Conservation (phyloP, 1,140 invertebrate species). For the Drosophila quadrilineata region DNA sequence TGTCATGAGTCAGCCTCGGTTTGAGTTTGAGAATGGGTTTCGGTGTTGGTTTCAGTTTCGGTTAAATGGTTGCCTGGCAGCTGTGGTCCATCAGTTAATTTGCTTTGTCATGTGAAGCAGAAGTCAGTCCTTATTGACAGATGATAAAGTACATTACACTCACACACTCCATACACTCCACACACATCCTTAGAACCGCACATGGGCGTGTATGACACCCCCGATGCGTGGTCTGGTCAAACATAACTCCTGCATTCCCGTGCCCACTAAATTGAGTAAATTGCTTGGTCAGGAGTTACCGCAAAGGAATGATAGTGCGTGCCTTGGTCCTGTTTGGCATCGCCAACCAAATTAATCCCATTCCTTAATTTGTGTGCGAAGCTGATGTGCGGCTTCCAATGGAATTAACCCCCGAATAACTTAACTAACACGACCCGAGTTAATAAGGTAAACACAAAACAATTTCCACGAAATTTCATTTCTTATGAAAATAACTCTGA, state of each 20-base stretch:
- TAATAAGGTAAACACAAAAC: no score
- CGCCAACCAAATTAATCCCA: slow-evolving; percentile 3
- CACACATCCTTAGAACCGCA: no score
- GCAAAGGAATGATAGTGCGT: slow-evolving; percentile 7
- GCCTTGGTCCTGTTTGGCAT: slow-evolving; percentile 5
- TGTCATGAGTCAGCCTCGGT: background rate
- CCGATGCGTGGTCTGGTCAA: no score
- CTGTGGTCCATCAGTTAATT: slow-evolving; percentile 33
- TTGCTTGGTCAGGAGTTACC: background rate
- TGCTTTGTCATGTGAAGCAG: slow-evolving; percentile 39
- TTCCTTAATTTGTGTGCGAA: background rate
- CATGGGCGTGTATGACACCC: no score
- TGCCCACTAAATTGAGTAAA: slow-evolving; percentile 1
- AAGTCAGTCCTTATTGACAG: slow-evolving; percentile 37
- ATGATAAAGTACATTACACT: slow-evolving; percentile 52
- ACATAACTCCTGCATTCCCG: background rate
- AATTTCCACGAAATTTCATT: no score
- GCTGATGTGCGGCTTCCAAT: no score
- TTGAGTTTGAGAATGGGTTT: slow-evolving; percentile 27
- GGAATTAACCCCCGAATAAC: slow-evolving; percentile 18
- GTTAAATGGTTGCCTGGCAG: slow-evolving; percentile 22
- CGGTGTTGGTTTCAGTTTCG: slow-evolving; percentile 23
- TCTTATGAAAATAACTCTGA: no score
- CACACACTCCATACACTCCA: background rate
- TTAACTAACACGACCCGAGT: no score